These are phyloP conservation scores for Drosophila siamana DNA, from an alignment of 2,888 invertebrate genomes.

Conservation along the genomic window DNA sequence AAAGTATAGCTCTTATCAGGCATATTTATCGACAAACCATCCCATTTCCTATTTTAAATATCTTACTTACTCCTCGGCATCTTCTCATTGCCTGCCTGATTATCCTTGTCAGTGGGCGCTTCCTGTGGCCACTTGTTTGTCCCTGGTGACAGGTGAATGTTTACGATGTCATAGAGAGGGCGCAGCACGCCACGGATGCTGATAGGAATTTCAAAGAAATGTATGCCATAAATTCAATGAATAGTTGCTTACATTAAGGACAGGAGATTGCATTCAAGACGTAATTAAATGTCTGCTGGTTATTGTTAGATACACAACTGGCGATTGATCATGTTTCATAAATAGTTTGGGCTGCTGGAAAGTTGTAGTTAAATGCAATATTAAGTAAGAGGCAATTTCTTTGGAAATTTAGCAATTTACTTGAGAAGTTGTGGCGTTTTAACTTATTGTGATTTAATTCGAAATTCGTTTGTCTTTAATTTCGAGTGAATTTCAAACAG, in stretches of 20 bases:
- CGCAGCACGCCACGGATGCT: constrained; percentile 11
- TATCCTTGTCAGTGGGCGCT: constrained; percentile 6
- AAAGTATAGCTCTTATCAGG: constrained; percentile 42
- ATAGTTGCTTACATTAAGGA: not conserved
- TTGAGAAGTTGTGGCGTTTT: too few species aligned
- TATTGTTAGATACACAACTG: not conserved
- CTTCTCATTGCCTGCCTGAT: not conserved
- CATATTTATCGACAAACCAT: constrained; percentile 47
- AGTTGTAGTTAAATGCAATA: not conserved
- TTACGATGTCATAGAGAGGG: not conserved
- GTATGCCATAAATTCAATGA: not conserved
- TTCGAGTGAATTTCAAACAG: not conserved
- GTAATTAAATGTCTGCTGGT: not conserved
- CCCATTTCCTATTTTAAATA: constrained; percentile 45
- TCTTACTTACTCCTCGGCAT: constrained; percentile 21
- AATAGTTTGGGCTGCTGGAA: not conserved
- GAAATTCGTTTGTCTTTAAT: too few species aligned
- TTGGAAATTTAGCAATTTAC: too few species aligned
- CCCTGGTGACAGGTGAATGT: constrained; percentile 40
- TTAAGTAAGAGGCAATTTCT: not conserved
- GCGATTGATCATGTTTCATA: not conserved
- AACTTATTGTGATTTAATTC: too few species aligned
- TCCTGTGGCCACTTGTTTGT: constrained; percentile 39
- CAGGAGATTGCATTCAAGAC: not conserved
- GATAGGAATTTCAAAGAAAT: constrained; percentile 10